Evolutionary conservation across 2,888 invertebrate species (phyloP), one percentile per base, ranked within the genome.

Genomic region (Ecdyonurus torrentis): DNA sequence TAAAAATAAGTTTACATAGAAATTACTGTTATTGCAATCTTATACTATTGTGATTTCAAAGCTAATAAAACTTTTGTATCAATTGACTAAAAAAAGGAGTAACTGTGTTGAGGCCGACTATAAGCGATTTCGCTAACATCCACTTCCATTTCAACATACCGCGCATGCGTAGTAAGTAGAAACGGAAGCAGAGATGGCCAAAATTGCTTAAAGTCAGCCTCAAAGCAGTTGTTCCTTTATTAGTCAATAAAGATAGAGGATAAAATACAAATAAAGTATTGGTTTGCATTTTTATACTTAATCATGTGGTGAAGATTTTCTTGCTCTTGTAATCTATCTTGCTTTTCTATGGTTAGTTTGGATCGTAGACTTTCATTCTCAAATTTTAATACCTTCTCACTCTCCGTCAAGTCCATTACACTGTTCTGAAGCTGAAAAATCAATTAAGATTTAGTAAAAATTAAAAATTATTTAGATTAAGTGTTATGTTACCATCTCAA

Each of bases 261-360:
- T 50, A 10, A n/a, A n/a, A n/a, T n/a, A n/a, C n/a, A n/a, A n/a
- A n/a, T n/a, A n/a, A n/a, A n/a, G n/a, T n/a, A n/a, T n/a, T n/a
- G n/a, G 23, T 25, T 2, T 23, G 25, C 20, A 63, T 62, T n/a
- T n/a, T n/a, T 74, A 72, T 70, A 83, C 84, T 82, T 83, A 68
- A 91, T 78, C 83, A 88, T 86, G 22, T 86, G 80, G 65, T 84
- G 81, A 74, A 90, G 84, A 72, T 91, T 86, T 63, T 82, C 83
- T 65, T 86, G 84, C 72, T 91, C 90, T 69, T 85, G 86, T 72
- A 92, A 91, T 63, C 89, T 78, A 69, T 91, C 90, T 70, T 87
- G 85, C 64, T 89, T 85, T 71, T 89, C 87, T 69, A 83, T 82
- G 2, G 86, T 83, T 64, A 91, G 79, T 72, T 86, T 86, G 10